Base-by-base conservation (phyloP, 2,797 vertebrate species). In the Chiloscyllium punctatum region DNA sequence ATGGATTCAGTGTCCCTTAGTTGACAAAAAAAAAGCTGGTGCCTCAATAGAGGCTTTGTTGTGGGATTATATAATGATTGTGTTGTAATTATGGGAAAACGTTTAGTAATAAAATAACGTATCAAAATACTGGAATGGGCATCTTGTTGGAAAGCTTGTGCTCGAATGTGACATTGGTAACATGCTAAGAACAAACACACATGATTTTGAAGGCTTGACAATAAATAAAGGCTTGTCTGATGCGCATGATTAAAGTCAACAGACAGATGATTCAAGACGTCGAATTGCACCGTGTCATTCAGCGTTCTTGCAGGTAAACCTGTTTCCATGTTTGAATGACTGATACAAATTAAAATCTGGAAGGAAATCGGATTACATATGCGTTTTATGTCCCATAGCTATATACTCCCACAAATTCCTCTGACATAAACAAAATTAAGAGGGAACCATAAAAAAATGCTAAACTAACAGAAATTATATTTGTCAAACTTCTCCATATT, bases 31-130 rank as follows among this genome's bases (percentile, higher is more conserved):
- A 99, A 99, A 99, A 99, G 98, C 98, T 98, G 97, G 98, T 97
- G 98, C 98, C 98, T 99, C 98, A 99, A 99, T 99, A 97, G 98
- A 98, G 98, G 98, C 99, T 99, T 99, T 99, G 99, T 99, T 99
- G 98, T 97, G 97, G 98, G 99, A 99, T 99, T 99, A 99, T 99
- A 99, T 99, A 99, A 99, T 99, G 98, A 99, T 98, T 98, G 98
- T 98, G 98, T 98, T 98, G 98, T 99, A 99, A 99, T 99, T 99
- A 99, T 98, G 98, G 98, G 97, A 97, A 98, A 97, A 97, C 97
- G 98, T 98, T 98, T 98, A 98, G 98, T 98, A 98, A 98, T 98
- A 99, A 98, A 98, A 98, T 98, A 95, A 98, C 98, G 98, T 98
- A 98, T 98, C 98, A 98, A 97, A 98, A 98, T 98, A 98, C 98